Evolutionary conservation across 2,113 vertebrate genomes (phyloP), one percentile per base, ranked within the genome.

Genomic region (Hippocampus comes): DNA sequence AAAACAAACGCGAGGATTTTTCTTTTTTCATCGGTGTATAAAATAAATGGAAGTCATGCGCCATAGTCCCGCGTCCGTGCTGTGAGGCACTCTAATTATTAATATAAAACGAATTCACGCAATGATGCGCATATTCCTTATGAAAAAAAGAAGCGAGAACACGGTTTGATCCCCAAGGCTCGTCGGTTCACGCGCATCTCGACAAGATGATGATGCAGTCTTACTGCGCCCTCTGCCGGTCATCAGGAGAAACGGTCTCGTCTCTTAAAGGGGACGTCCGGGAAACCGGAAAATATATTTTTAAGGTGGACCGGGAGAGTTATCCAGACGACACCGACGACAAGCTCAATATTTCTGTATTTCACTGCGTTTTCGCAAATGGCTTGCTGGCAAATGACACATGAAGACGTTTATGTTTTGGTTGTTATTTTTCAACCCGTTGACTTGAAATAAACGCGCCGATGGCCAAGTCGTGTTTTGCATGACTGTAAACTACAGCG

Each of bases 231-330:
- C 53, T 78, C 87, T 77, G 72, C 17, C 0, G 87, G 30, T 4
- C 63, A 1, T 38, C 0, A 0, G 0, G 2, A 18, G 27, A 0
- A 4, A 4, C 0, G 21, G 1, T 0, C 5, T 4, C 8, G 18
- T 20, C 75, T 87, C 90, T 90, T 91, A 91, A 91, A 91, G 90
- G 90, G 90, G 88, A 90, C 70, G 90, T 89, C 71, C 20, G 12
- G 5, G 11, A 82, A 83, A 57, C 75, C 79, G 84, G 85, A 90
- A 89, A 80, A 73, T 30, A 1, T 43, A 84, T 56, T 61, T 87
- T 91, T 91, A 91, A 91, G 89, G 90, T 91, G 79, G 90, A 86
- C 49, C 84, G 76, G 70, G 2, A 42, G 69, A 87, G 87, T 85
- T 91, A 78, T 56, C 75, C 41, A 70, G 72, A 30, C 61, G 3